These are phyloP conservation scores for Noctua janthina DNA, from an alignment of 2,888 invertebrate species.

Conservation along the genomic window DNA sequence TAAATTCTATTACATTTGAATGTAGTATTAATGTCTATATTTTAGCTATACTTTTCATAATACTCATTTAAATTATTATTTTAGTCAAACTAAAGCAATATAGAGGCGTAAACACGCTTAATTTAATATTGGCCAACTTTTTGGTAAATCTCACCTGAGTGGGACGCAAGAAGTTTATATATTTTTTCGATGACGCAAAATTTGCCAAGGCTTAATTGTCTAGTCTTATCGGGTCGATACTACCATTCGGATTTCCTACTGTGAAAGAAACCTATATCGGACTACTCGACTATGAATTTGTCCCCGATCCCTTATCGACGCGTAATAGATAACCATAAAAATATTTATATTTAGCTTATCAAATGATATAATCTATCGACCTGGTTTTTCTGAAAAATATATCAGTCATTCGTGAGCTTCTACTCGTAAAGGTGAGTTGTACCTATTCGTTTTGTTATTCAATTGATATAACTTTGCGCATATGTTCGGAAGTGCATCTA, in stretches of 20 bases:
- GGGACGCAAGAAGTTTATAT: not conserved
- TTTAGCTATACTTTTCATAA: too few species aligned
- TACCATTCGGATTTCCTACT: not conserved
- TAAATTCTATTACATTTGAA: too few species aligned
- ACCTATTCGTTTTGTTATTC: not conserved
- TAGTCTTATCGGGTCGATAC: not conserved
- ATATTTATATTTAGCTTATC: conserved; percentile 8
- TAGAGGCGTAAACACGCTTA: too few species aligned
- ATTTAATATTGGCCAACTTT: too few species aligned
- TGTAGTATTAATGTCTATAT: too few species aligned
- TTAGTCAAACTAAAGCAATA: too few species aligned
- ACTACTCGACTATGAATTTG: not conserved
- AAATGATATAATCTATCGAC: conserved; percentile 14
- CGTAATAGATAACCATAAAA: conserved; percentile 22
- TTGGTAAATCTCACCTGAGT: too few species aligned
- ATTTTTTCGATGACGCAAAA: not conserved
- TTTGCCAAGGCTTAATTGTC: not conserved
- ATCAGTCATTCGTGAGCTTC: conserved; percentile 36
- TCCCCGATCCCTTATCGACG: conserved; percentile 4
- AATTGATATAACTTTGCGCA: not conserved
- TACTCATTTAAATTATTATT: too few species aligned
- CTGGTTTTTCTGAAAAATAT: conserved; percentile 1
- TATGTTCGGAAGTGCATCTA: not conserved
- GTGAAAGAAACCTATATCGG: not conserved
- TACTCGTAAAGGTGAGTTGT: conserved; percentile 36